Percentiles rank a stretch among this genome's conserved stretches.
Evolutionary conservation across 1,140 invertebrate species (phyloP).

Genomic region (Drosophila elegans): DNA sequence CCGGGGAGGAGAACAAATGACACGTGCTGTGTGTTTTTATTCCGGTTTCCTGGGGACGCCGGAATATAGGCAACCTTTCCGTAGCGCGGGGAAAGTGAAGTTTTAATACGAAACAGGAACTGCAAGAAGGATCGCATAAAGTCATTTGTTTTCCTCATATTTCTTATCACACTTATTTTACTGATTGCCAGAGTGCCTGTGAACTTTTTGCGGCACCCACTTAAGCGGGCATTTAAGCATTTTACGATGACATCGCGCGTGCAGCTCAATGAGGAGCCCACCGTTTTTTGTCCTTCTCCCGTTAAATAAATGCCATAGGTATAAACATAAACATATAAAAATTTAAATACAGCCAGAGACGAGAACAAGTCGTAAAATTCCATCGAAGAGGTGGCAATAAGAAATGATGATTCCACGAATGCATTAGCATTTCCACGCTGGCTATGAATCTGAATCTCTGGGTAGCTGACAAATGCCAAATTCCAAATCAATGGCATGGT

Average conservation of each 20-base stretch:
- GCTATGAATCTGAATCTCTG: background rate
- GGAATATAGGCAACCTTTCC: constrained; percentile 32
- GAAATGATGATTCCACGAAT: constrained; percentile 41
- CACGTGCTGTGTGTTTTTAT: constrained; percentile 45
- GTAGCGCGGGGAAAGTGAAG: background rate
- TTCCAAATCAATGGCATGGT: constrained; percentile 59
- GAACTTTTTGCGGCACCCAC: constrained; percentile 55
- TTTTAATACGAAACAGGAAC: constrained; percentile 18
- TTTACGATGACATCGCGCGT: constrained; percentile 56
- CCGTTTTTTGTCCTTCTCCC: constrained; percentile 21
- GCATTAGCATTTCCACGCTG: constrained; percentile 47
- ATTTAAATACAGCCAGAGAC: constrained; percentile 51
- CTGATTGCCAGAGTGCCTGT: constrained; percentile 25
- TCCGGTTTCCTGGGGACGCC: constrained; percentile 6
- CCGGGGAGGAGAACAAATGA: constrained; percentile 19
- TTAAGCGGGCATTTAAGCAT: constrained; percentile 64
- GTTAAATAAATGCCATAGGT: constrained; percentile 59
- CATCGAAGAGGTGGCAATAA: constrained; percentile 20
- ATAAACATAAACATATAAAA: constrained; percentile 58
- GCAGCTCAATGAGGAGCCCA: constrained; percentile 31
- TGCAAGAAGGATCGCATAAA: constrained; percentile 27
- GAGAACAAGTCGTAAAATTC: constrained; percentile 43
- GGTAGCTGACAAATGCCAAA: constrained; percentile 48
- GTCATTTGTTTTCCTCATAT: constrained; percentile 27
- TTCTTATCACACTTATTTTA: constrained; percentile 43